Evolutionary conservation across 1,140 invertebrate species (phyloP).

Genomic region (Aphelenchoides fujianensis): DNA sequence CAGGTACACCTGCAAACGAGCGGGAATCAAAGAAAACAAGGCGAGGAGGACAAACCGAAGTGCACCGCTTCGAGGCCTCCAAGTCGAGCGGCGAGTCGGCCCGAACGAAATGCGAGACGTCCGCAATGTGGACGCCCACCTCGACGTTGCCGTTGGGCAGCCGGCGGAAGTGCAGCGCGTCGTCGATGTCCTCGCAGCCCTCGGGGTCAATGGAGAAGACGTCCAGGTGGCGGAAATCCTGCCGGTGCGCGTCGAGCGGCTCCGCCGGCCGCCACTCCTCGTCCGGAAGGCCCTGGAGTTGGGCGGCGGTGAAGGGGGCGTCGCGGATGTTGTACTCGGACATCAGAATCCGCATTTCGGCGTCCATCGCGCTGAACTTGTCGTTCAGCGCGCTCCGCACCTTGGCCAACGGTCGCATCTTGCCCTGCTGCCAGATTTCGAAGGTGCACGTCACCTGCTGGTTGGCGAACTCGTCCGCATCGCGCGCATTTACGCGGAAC

Average conservation of each 20-base stretch:
- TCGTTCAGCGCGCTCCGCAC: slow-evolving; percentile 65
- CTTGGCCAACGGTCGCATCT: neutral
- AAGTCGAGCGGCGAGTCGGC: slow-evolving; percentile 79
- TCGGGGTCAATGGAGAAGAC: slow-evolving; percentile 97
- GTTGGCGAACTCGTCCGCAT: neutral
- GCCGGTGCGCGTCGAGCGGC: slow-evolving; percentile 25
- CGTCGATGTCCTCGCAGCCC: slow-evolving; percentile 98
- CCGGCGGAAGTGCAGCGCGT: slow-evolving; percentile 84
- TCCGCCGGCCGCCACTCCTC: slow-evolving; percentile 77
- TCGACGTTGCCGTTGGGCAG: slow-evolving; percentile 76
- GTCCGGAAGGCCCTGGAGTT: slow-evolving; percentile 83
- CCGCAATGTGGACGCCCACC: slow-evolving; percentile 85
- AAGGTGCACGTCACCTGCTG: neutral
- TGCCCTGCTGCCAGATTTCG: neutral
- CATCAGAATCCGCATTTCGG: slow-evolving; percentile 67
- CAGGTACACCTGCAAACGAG: slow-evolving; percentile 46
- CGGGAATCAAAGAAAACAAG: neutral
- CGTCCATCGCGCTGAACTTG: slow-evolving; percentile 74
- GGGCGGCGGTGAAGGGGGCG: slow-evolving; percentile 85
- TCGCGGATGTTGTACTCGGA: slow-evolving; percentile 96
- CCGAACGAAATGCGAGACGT: slow-evolving; percentile 87
- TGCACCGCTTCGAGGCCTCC: slow-evolving; percentile 52
- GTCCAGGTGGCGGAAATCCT: slow-evolving; percentile 70
- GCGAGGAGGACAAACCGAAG: slow-evolving; percentile 37
- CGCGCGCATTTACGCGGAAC: neutral